Conservation (phyloP, 2,888 invertebrate species). For the Sinodicranocentrus sp. region DNA sequence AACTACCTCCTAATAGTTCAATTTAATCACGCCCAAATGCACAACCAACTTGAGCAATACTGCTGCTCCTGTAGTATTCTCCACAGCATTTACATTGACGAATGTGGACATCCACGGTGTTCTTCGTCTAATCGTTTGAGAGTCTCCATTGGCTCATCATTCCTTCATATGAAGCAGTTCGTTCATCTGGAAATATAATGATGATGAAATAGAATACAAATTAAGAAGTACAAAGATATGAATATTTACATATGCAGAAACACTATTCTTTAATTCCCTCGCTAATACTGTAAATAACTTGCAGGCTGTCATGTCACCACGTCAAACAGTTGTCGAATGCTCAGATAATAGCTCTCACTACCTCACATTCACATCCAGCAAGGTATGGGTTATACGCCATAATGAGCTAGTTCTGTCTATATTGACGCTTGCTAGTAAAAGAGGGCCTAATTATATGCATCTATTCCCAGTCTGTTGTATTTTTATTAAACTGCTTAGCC, state of each 20-base stretch:
- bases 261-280: not conserved
- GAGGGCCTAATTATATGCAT: too few species aligned
- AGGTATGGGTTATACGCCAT: too few species aligned
- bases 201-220: constrained; percentile 27
- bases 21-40: too few species aligned
- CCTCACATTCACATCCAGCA: too few species aligned
- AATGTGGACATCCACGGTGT: not conserved
- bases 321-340: too few species aligned
- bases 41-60: constrained; percentile 16
- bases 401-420: too few species aligned
- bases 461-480: too few species aligned
- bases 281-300: too few species aligned
- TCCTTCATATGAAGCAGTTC: not conserved
- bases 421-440: too few species aligned
- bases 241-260: not conserved
- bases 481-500: too few species aligned
- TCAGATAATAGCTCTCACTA: too few species aligned
- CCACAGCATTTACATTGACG: not conserved
- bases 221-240: constrained; percentile 21
- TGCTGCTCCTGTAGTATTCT: not conserved
- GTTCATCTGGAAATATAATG: constrained; percentile 29
- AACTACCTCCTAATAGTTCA: not conserved
- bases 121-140: not conserved
- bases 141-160: not conserved
- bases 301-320: too few species aligned